Percentiles rank a stretch among this genome's conserved stretches.
phyloP scores from a whole-genome alignment of 2,113 vertebrate species.

The Zosterops japonicus region DNA sequence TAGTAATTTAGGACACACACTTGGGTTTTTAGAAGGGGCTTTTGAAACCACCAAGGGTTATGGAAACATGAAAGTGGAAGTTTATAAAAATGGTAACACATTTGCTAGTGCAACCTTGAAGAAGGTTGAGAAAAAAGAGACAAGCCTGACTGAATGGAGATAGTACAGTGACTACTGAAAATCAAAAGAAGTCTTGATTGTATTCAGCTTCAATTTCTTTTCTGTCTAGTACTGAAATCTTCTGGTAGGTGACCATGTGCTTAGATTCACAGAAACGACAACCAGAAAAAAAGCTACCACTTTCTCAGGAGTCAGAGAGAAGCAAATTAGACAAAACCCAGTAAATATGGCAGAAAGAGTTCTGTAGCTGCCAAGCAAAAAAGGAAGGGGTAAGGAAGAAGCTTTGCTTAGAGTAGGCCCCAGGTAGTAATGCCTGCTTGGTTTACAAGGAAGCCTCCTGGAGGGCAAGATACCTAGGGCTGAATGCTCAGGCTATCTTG shows the following conservation, averaged over 20 bases:
- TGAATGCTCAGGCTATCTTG: not conserved
- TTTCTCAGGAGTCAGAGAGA: not conserved
- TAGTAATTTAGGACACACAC: not conserved
- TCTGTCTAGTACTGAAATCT: not conserved
- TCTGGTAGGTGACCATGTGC: not conserved
- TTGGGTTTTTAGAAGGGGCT: not conserved
- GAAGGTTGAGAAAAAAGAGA: not conserved
- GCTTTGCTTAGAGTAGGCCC: not conserved
- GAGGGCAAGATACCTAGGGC: not conserved
- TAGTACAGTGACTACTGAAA: not conserved
- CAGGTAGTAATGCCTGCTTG: not conserved
- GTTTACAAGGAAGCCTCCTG: not conserved
- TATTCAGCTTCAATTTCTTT: not conserved
- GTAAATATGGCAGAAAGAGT: not conserved
- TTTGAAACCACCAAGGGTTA: not conserved
- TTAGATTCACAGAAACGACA: not conserved
- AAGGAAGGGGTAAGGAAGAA: not conserved
- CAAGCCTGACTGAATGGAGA: not conserved
- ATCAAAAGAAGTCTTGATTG: not conserved
- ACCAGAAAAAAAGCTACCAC: not conserved
- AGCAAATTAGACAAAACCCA: not conserved
- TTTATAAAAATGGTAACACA: not conserved
- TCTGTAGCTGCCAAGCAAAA: not conserved
- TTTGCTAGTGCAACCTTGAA: not conserved
- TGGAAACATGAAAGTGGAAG: not conserved